phyloP scores from a whole-genome alignment of 2,888 invertebrate genomes.

The Pocota personata region DNA sequence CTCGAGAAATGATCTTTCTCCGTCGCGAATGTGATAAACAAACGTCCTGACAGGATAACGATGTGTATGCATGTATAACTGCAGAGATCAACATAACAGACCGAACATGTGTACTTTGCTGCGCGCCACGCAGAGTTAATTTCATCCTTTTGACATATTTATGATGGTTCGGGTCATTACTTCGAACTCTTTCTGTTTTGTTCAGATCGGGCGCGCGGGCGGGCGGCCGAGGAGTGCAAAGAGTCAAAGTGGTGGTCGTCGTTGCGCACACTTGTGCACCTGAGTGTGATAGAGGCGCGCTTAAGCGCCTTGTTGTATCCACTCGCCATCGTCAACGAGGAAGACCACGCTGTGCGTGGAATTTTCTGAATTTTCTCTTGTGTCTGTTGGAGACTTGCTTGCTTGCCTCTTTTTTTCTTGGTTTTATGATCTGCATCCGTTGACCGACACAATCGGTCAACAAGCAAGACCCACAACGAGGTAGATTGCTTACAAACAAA shows the following conservation, averaged over 20 bases:
- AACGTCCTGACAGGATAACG: constrained; percentile 73
- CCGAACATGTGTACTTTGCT: constrained; percentile 76
- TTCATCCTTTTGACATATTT: constrained; percentile 82
- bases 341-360: constrained; percentile 68
- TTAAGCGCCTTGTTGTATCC: constrained; percentile 22
- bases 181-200: constrained; percentile 66
- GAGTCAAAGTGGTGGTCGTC: constrained; percentile 41
- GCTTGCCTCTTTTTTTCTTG: constrained; percentile 22
- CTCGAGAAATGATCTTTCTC: constrained; percentile 32
- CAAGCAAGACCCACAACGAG: constrained; percentile 66
- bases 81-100: constrained; percentile 49
- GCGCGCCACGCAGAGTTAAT: constrained; percentile 79
- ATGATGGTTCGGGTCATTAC: constrained; percentile 82
- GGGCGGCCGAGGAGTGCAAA: constrained; percentile 34
- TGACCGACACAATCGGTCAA: constrained; percentile 68
- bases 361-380: constrained; percentile 48
- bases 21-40: constrained; percentile 64
- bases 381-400: constrained; percentile 27
- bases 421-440: constrained; percentile 70
- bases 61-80: constrained; percentile 60
- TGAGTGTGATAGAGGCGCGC: constrained; percentile 36
- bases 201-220: not conserved
- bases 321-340: constrained; percentile 1
- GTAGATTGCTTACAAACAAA: constrained; percentile 41
- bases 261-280: constrained; percentile 17